Evolutionary conservation across 2,888 invertebrate species (phyloP), one percentile per base, ranked within the genome.

Genomic region (Dynastes tityus): DNA sequence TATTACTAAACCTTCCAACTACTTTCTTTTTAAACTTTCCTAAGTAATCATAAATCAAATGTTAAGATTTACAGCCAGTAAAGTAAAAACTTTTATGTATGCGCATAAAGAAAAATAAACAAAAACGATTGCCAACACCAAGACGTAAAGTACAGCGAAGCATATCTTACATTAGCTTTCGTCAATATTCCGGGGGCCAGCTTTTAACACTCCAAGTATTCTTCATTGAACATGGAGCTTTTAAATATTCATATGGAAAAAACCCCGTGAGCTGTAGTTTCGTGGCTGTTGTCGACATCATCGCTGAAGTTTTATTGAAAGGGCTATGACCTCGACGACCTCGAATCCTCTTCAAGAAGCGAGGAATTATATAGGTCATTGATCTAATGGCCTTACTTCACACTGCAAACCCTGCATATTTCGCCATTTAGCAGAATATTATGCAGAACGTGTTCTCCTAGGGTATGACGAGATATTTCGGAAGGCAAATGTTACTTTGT

Each of bases 311-410:
- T 67, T 67, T 68, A 53, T 68, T 29, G 68, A 68, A 51, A 68
- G 68, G 68, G 29, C 68, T 68, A 13, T 51, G 68, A 68, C 49
- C 65, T 8, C 65, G n/a, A 9, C 65, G 65, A 45, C 65, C 65
- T 67, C 65, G 65, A 16, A 22, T 67, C 49, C 51, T 68, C 68
- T 32, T 51, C 51, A 68, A 68, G 51, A 27, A 22, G 27, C 27
- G 51, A 68, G 51, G 37, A 71, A 71, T 37, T 71, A 71, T 71
- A 16, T 71, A 71, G 71, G 71, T 71, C 71, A 58, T 71, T 71
- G 71, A 71, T 53, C 55, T 58, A 55, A 68, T 51, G 68, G 40
- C 68, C 51, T 68, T 13, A 32, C 13, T 5, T 1, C n/a, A 16
- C 45, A n/a, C 68, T 37, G 27, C 27, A 29, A 51, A n/a, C 51